These are phyloP conservation scores for Heliconius ethilla DNA, from an alignment of 2,888 invertebrate species.

Conservation along the genomic window DNA sequence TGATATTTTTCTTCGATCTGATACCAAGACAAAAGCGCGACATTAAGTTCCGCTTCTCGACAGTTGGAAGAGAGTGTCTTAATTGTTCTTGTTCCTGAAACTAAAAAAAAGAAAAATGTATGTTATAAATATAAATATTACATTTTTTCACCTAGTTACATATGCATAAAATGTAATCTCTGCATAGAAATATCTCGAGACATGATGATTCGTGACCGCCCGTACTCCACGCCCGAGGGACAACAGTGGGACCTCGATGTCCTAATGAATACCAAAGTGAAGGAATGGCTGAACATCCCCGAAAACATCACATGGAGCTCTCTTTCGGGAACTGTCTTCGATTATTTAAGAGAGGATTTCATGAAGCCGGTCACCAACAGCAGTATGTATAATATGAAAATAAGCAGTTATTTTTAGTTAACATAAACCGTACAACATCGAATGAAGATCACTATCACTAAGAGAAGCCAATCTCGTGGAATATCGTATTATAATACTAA, in stretches of 20 bases:
- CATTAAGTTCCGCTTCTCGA: too few relatives aligned
- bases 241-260: constrained; percentile 60
- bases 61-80: too few relatives aligned
- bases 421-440: not conserved
- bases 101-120: too few relatives aligned
- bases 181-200: constrained; percentile 63
- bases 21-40: too few relatives aligned
- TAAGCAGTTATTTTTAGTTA: not conserved
- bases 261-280: constrained; percentile 89
- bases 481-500: not conserved
- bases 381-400: constrained; percentile 52
- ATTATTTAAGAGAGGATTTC: constrained; percentile 84
- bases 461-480: not conserved
- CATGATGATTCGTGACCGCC: constrained; percentile 62
- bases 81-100: too few relatives aligned
- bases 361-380: constrained; percentile 89
- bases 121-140: too few relatives aligned
- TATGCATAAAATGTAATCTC: not conserved
- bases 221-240: constrained; percentile 50
- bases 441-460: not conserved
- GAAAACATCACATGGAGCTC: constrained; percentile 85
- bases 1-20: too few relatives aligned
- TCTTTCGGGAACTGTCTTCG: constrained; percentile 83
- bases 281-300: constrained; percentile 84
- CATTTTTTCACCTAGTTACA: not conserved